Percentiles rank a stretch among this genome's conserved stretches.
These are phyloP conservation scores for Adelognathus sp. DNA, from an alignment of 2,888 invertebrate genomes.

Conservation along the genomic window DNA sequence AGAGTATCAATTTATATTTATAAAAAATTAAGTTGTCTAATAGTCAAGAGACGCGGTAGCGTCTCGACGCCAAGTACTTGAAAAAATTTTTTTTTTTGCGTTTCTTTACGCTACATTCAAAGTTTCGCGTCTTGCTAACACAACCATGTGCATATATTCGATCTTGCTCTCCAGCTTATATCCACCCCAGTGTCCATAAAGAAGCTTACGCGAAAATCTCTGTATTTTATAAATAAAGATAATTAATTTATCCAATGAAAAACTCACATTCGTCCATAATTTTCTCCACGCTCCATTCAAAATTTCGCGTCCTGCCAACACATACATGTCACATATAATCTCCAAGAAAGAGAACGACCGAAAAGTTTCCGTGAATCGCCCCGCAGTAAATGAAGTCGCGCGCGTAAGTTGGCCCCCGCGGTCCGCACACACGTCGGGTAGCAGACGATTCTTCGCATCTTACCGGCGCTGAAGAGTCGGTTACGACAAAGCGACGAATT, in stretches of 20 bases:
- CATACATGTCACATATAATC: background rate
- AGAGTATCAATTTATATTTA: no score
- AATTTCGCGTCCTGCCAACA: conserved; percentile 14
- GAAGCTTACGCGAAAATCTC: background rate
- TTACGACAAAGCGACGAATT: conserved; percentile 21
- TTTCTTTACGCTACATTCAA: background rate
- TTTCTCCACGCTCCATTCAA: background rate
- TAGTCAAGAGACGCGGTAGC: no score
- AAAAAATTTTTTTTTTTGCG: background rate
- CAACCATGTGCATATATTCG: no score
- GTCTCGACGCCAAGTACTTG: no score
- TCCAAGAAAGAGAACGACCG: conserved; percentile 8
- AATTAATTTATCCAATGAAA: conserved; percentile 1
- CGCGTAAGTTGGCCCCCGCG: conserved; percentile 39
- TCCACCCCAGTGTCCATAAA: background rate
- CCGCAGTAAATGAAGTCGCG: conserved; percentile 34
- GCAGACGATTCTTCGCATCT: conserved; percentile 55
- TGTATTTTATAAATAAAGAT: background rate
- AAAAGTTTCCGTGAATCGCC: conserved; percentile 26
- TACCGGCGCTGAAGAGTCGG: conserved; percentile 14
- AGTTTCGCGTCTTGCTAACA: background rate
- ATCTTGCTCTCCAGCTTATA: no score
- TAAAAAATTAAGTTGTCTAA: no score
- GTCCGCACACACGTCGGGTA: conserved; percentile 12
- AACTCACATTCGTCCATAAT: background rate